Conservation (phyloP, 1,140 invertebrate species). For the Halictus rubicundus region DNA sequence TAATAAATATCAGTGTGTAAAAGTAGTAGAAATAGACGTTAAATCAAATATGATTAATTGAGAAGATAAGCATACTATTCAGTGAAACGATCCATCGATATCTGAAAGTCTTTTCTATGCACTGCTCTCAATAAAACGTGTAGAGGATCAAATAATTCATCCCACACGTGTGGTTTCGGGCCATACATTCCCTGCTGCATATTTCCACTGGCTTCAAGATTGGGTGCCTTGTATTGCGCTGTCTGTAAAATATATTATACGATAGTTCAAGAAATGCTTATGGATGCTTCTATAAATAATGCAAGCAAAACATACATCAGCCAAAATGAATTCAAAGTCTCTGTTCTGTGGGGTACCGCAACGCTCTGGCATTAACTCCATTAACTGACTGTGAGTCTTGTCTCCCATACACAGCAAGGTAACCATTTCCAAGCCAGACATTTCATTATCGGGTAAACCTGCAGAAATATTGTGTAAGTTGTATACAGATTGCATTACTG, state of each 20-base stretch:
- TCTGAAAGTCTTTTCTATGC: conserved; percentile 95
- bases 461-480: conserved; percentile 33
- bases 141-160: conserved; percentile 95
- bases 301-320: conserved; percentile 81
- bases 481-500: too few relatives aligned
- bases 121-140: conserved; percentile 95
- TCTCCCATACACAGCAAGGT: conserved; percentile 95
- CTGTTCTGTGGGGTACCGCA: conserved; percentile 94
- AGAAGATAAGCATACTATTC: conserved; percentile 85
- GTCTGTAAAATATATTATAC: conserved; percentile 78
- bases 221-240: conserved; percentile 89
- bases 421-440: conserved; percentile 94
- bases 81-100: conserved; percentile 94
- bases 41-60: too few relatives aligned
- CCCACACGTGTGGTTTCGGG: conserved; percentile 94
- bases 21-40: neutral
- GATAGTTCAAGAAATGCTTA: neutral
- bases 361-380: conserved; percentile 97
- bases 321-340: conserved; percentile 93
- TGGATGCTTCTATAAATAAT: neutral
- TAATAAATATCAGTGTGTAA: neutral
- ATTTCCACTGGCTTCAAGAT: conserved; percentile 89
- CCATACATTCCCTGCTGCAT: conserved; percentile 97
- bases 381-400: conserved; percentile 96
- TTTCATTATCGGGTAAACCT: conserved; percentile 81